Evolutionary conservation across 2,888 invertebrate genomes (phyloP), one percentile per base, ranked within the genome.

Genomic region (Chouioia cunea): DNA sequence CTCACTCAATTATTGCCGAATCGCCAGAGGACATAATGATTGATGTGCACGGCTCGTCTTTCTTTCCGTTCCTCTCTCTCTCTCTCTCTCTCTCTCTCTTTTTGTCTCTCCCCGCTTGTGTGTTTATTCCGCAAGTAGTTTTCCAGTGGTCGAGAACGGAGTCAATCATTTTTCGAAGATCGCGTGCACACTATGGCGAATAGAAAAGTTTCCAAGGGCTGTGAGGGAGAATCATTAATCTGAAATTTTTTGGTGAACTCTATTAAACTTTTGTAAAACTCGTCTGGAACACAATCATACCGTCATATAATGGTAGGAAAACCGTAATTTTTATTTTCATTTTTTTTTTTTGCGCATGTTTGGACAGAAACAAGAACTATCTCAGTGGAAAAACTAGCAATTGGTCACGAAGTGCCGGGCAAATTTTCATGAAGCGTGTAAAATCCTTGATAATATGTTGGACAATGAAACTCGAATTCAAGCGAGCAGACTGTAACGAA

Each of bases 401-500:
- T 36, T 36, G 36, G 36, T 36, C 36, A 36, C 36, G n/a, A n/a
- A 54, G 50, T 53, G 16, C 60, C 60, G 50, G 47, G 36, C 59
- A 70, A 58, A 65, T 62, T 18, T 36, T 53, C 16, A 57, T 53
- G 16, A 2, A 27, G 44, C 20, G 44, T 18, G 18, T 15, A 15
- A 47, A 27, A n/a, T 70, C 46, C 63, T 64, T 71, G 66, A 70
- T 68, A 73, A 70, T 73, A 70, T 67, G 70, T 67, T 70, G 59
- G 36, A 68, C 65, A 73, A 71, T 65, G 71, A 73, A 74, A 22
- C 46, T 23, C 23, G 16, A 20, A n/a, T 15, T 12, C 46, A 44
- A 48, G 18, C 27, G 54, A 8, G 62, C 78, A 78, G 74, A 78
- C 77, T 78, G 80, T 78, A 75, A 72, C 79, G 76, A 79, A 80